These are phyloP conservation scores for Rhynchonycteris naso DNA, from an alignment of 2,797 vertebrate genomes.

Conservation along the genomic window DNA sequence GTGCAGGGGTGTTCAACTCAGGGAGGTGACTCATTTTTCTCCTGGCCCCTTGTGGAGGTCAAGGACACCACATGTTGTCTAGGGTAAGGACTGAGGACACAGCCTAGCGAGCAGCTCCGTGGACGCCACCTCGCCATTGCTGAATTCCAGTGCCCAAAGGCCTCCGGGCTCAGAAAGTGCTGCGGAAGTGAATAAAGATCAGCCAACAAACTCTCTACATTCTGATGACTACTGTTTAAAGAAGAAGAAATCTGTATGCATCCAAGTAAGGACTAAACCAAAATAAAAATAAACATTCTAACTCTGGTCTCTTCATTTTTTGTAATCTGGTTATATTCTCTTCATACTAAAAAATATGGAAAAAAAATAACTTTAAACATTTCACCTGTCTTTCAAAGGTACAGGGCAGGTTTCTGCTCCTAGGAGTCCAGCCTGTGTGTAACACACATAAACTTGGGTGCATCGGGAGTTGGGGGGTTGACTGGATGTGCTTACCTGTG, in stretches of 20 bases:
- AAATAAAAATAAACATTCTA: conserved; percentile 3
- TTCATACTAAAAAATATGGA: not conserved
- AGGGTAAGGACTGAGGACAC: accelerated
- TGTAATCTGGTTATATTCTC: not conserved
- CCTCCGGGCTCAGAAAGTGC: not conserved
- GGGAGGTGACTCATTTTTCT: not conserved
- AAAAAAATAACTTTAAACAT: not conserved
- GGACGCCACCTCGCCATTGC: no score
- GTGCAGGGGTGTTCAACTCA: not conserved
- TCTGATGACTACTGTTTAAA: not conserved
- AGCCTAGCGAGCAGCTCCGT: not conserved
- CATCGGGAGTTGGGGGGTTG: not conserved
- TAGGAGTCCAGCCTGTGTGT: not conserved
- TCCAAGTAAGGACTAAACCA: not conserved
- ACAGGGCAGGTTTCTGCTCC: not conserved
- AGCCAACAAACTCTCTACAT: not conserved
- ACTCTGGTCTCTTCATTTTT: not conserved
- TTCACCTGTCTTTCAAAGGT: not conserved
- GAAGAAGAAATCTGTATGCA: not conserved
- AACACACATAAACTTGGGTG: accelerated
- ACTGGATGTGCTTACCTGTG: not conserved
- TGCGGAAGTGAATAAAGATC: not conserved
- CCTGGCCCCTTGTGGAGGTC: not conserved
- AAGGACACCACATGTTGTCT: not conserved
- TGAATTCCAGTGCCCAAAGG: not conserved